Evolutionary conservation across 2,797 vertebrate species (phyloP).

Genomic region (Astyanax mexicanus): DNA sequence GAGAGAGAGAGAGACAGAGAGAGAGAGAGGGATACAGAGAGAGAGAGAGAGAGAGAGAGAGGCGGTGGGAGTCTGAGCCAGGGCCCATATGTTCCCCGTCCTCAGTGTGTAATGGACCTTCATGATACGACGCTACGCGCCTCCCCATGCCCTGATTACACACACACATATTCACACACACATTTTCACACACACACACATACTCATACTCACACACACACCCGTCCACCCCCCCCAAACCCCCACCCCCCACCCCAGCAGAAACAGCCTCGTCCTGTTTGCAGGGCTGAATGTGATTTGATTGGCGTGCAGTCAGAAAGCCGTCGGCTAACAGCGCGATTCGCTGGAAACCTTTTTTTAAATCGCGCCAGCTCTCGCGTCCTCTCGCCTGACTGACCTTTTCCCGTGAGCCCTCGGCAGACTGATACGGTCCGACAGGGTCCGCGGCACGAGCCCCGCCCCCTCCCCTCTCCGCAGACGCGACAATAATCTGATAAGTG

Average conservation of each 20-base stretch:
- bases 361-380: slow-evolving; percentile 38
- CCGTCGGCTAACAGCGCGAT: slow-evolving; percentile 35
- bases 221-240: background rate
- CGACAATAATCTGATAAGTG: slow-evolving; percentile 67
- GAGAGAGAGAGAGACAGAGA: slow-evolving; percentile 26
- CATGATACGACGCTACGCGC: slow-evolving; percentile 46
- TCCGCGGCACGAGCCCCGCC: slow-evolving; percentile 11
- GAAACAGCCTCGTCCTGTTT: slow-evolving; percentile 9
- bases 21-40: slow-evolving; percentile 6
- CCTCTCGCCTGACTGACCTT: slow-evolving; percentile 52
- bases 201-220: no score
- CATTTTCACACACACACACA: slow-evolving; percentile 42
- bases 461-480: background rate
- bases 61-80: slow-evolving; percentile 31
- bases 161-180: no score
- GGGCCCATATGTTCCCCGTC: slow-evolving; percentile 72
- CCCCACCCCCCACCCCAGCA: slow-evolving; percentile 7
- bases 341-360: slow-evolving; percentile 53
- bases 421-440: slow-evolving; percentile 25
- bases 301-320: slow-evolving; percentile 44
- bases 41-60: slow-evolving; percentile 1
- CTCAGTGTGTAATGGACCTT: slow-evolving; percentile 70
- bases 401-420: slow-evolving; percentile 30
- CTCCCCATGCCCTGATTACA: slow-evolving; percentile 59
- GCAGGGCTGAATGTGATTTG: slow-evolving; percentile 34